Conservation (phyloP, 2,113 vertebrate genomes). For the Halcyon senegalensis region DNA sequence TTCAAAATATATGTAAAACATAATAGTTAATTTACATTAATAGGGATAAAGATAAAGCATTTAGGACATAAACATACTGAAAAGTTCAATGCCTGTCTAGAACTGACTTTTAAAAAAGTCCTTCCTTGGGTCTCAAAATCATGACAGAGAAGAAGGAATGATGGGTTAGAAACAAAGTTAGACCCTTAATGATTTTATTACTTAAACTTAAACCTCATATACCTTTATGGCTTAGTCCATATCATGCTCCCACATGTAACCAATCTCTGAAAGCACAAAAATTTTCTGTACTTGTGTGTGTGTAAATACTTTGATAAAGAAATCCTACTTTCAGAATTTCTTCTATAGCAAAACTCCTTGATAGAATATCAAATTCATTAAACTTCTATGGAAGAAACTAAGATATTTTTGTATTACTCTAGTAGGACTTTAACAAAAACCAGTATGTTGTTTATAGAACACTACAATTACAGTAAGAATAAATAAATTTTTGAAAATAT, state of each 20-base stretch:
- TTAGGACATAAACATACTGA: background rate
- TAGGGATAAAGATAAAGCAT: background rate
- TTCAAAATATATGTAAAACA: background rate
- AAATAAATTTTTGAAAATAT: background rate
- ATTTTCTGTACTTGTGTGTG: background rate
- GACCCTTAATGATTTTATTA: background rate
- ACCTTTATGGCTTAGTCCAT: background rate
- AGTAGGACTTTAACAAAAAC: background rate
- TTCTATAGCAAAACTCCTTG: background rate
- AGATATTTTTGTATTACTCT: background rate
- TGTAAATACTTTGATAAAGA: background rate
- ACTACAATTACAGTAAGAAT: background rate
- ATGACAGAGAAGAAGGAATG: background rate
- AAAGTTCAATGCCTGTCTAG: background rate
- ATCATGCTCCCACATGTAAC: background rate
- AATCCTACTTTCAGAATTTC: background rate
- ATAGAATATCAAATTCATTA: background rate
- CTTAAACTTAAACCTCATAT: background rate
- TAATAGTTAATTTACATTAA: background rate
- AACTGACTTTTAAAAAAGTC: accelerated
- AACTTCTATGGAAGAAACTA: background rate
- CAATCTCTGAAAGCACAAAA: background rate
- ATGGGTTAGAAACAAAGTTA: background rate
- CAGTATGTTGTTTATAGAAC: background rate
- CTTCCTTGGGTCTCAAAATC: background rate